These are phyloP conservation scores for Nyctibius grandis DNA, from an alignment of 2,797 vertebrate species.

Conservation along the genomic window DNA sequence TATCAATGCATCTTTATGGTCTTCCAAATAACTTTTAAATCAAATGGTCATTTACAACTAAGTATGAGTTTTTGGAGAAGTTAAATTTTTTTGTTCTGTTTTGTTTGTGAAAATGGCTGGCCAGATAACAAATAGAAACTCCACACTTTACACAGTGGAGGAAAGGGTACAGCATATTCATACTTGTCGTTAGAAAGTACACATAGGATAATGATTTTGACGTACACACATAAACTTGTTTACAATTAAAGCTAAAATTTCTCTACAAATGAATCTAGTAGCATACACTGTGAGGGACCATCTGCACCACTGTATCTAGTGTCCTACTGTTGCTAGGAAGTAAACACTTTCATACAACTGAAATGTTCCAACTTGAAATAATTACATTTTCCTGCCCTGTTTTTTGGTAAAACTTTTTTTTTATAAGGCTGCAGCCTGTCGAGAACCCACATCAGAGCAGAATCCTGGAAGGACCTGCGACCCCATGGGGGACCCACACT, in stretches of 20 bases:
- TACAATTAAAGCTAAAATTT: neutral
- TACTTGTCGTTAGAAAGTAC: neutral
- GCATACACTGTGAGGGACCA: neutral
- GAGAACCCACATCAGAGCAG: neutral
- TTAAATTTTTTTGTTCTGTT: neutral
- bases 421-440: neutral
- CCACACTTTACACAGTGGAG: neutral
- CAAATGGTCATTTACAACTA: neutral
- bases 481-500: fast-evolving
- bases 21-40: neutral
- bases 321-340: neutral
- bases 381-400: neutral
- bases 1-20: neutral
- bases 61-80: neutral
- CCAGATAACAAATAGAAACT: neutral
- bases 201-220: neutral
- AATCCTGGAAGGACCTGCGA: neutral
- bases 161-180: neutral
- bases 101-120: neutral
- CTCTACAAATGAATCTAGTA: neutral
- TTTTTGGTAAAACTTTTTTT: neutral
- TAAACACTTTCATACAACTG: neutral
- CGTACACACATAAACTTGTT: neutral
- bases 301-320: neutral
- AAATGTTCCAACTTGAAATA: neutral